A percentile compares a stretch with the other conserved stretches of the same genome.
phyloP scores from a whole-genome alignment of 2,888 invertebrate genomes.

The Cyclophora punctaria region DNA sequence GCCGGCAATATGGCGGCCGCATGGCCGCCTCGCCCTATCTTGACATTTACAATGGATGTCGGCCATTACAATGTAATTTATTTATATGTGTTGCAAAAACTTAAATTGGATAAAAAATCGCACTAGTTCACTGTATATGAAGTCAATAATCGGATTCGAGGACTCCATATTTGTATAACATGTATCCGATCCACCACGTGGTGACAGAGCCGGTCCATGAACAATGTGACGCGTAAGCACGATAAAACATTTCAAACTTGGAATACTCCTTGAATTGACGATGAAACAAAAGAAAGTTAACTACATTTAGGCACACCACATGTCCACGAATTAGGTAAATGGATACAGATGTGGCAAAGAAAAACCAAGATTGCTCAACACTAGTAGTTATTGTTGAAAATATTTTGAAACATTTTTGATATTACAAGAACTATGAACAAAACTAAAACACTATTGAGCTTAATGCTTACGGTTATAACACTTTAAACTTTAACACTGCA shows the following conservation, averaged over 20 bases:
- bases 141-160: too few species aligned
- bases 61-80: constrained; percentile 46
- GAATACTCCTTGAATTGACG: constrained; percentile 14
- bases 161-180: constrained; percentile 28
- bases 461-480: constrained; percentile 36
- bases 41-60: constrained; percentile 71
- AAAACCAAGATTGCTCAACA: too few species aligned
- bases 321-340: constrained; percentile 6
- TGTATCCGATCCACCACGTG: constrained; percentile 59
- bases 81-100: background rate
- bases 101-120: too few species aligned
- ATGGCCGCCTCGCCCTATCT: constrained; percentile 75
- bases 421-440: constrained; percentile 4
- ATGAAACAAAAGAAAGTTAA: background rate
- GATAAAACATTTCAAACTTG: constrained; percentile 32
- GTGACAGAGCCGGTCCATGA: constrained; percentile 57
- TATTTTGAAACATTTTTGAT: background rate
- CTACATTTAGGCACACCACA: constrained; percentile 14
- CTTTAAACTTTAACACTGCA: constrained; percentile 56
- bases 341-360: too few species aligned
- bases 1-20: constrained; percentile 74
- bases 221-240: constrained; percentile 71
- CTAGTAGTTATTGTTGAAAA: too few species aligned
- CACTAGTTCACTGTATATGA: too few species aligned
- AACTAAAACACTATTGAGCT: constrained; percentile 20